Evolutionary conservation across 1,140 invertebrate genomes (phyloP).

Genomic region (Zeugodacus cucurbitae): DNA sequence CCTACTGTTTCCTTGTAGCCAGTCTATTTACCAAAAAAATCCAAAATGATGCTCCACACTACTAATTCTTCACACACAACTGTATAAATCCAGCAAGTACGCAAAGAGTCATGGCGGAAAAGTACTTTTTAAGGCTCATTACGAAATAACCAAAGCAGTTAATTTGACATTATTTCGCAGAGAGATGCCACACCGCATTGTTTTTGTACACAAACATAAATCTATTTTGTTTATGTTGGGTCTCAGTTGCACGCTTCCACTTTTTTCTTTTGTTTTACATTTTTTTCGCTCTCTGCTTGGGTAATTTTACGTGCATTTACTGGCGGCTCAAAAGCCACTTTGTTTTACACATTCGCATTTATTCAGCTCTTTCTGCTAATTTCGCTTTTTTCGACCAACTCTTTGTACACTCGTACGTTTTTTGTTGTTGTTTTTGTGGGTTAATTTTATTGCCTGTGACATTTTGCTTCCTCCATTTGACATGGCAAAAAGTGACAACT

Average conservation of each 20-base stretch:
- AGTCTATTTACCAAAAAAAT: too few species aligned
- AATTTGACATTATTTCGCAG: slow-evolving; percentile 24
- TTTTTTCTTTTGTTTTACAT: background rate
- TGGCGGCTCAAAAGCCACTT: background rate
- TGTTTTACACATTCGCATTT: background rate
- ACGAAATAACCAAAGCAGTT: slow-evolving; percentile 39
- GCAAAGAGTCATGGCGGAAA: background rate
- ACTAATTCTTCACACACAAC: background rate
- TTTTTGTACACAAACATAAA: background rate
- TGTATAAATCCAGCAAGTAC: background rate
- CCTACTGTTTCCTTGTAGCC: too few species aligned
- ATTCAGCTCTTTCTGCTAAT: background rate
- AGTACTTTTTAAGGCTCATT: slow-evolving; percentile 2
- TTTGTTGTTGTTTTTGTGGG: background rate
- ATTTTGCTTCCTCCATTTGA: slow-evolving; percentile 23
- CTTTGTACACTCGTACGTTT: background rate
- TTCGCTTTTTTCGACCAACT: background rate
- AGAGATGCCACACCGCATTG: background rate
- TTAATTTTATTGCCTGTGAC: slow-evolving; percentile 30
- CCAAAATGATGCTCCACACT: background rate
- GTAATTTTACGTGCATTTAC: background rate
- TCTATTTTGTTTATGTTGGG: background rate
- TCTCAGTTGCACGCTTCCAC: background rate
- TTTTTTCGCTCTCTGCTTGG: background rate
- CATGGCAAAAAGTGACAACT: slow-evolving; percentile 21